A percentile compares a stretch with the other conserved stretches of the same genome.
Conservation (phyloP, 2,797 vertebrate species). For the Hirundo rustica region DNA sequence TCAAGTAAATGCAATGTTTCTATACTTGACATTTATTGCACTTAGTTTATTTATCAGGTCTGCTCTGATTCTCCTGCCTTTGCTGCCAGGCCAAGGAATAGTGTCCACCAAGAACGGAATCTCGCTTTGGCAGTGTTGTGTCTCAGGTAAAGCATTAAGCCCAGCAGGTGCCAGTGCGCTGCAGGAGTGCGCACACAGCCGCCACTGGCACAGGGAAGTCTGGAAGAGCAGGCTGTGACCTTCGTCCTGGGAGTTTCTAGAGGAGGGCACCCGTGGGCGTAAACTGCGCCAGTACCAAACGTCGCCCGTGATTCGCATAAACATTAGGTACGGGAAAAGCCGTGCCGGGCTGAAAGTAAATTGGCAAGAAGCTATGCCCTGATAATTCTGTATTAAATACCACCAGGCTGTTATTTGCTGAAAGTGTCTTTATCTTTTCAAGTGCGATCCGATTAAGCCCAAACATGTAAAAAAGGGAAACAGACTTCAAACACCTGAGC, state of each 20-base stretch:
- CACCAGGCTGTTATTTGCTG: neutral
- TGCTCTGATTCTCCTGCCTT: neutral
- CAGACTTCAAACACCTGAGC: neutral
- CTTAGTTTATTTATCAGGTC: neutral
- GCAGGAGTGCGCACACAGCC: fast-evolving
- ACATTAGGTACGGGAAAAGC: fast-evolving
- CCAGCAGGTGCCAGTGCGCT: neutral
- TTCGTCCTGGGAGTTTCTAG: neutral
- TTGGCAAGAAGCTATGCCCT: fast-evolving
- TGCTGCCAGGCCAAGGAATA: neutral
- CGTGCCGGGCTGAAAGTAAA: fast-evolving
- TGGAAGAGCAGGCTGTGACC: neutral
- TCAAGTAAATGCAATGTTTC: neutral
- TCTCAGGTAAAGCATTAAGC: neutral
- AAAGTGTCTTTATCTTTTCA: neutral
- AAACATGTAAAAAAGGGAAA: neutral
- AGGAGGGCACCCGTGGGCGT: neutral
- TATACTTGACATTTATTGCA: neutral
- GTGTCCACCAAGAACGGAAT: neutral
- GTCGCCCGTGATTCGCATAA: fast-evolving
- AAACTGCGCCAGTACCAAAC: fast-evolving
- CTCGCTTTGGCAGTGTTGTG: neutral
- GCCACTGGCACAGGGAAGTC: neutral
- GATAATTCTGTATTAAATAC: neutral
- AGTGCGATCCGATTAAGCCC: neutral